Evolutionary conservation across 2,113 vertebrate species (phyloP).

Genomic region (Podarcis raffonei): DNA sequence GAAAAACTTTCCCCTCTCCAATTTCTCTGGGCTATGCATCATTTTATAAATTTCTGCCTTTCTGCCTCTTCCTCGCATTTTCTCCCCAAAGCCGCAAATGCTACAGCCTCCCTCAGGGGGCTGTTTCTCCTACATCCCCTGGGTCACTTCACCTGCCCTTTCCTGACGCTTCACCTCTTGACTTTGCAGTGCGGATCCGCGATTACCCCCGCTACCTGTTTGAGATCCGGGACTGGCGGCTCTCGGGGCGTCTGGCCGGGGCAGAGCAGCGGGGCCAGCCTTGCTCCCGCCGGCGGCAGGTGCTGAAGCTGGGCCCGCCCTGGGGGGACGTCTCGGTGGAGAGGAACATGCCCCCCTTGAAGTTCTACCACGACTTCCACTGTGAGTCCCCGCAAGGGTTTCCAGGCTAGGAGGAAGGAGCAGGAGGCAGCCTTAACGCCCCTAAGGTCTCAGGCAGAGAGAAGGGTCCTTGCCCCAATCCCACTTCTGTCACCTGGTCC

Average conservation of each 20-base stretch:
- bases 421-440: neutral
- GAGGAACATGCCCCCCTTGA: slow-evolving; percentile 94
- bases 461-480: neutral
- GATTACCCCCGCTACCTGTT: slow-evolving; percentile 97
- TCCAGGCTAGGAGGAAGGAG: neutral
- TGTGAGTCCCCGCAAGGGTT: slow-evolving; percentile 78
- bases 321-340: slow-evolving; percentile 90
- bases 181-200: slow-evolving; percentile 83
- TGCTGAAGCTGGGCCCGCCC: slow-evolving; percentile 85
- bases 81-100: too few relatives aligned
- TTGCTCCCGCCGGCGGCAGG: slow-evolving; percentile 84
- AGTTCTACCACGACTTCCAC: slow-evolving; percentile 95
- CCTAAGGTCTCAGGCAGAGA: neutral
- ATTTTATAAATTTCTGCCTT: too few relatives aligned
- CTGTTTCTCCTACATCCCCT: neutral
- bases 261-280: slow-evolving; percentile 90
- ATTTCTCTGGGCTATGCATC: too few relatives aligned
- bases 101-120: neutral
- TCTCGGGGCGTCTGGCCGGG: slow-evolving; percentile 88
- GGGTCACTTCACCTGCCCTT: too few relatives aligned
- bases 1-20: too few relatives aligned
- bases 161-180: neutral
- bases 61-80: too few relatives aligned
- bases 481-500: too few relatives aligned
- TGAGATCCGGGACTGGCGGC: slow-evolving; percentile 93